These are phyloP conservation scores for Papilio glaucus DNA, from an alignment of 1,140 invertebrate species.

Conservation along the genomic window DNA sequence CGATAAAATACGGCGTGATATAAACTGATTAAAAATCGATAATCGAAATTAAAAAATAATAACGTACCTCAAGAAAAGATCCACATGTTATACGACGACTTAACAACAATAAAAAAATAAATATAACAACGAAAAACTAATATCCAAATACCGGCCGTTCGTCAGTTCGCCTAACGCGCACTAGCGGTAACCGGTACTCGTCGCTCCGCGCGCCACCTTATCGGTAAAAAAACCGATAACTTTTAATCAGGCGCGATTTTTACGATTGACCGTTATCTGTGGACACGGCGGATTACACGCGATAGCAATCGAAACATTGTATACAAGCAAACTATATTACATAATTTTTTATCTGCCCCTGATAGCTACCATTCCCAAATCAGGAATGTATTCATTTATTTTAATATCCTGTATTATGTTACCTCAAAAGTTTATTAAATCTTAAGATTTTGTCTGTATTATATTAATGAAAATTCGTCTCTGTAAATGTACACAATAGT, in stretches of 20 bases:
- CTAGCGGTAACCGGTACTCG: slow-evolving; percentile 37
- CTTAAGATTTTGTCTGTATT: too few relatives aligned
- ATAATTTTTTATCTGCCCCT: slow-evolving; percentile 43
- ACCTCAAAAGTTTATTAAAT: too few relatives aligned
- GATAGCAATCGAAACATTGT: slow-evolving; percentile 70
- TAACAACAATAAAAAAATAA: not conserved
- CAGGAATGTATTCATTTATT: slow-evolving; percentile 41
- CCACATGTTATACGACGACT: not conserved
- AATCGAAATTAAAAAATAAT: not conserved
- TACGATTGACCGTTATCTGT: slow-evolving; percentile 73
- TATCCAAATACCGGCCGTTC: slow-evolving; percentile 37
- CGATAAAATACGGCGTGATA: not conserved
- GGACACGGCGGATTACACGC: slow-evolving; percentile 77
- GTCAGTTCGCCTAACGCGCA: slow-evolving; percentile 41
- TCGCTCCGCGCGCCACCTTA: slow-evolving; percentile 45
- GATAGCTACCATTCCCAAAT: slow-evolving; percentile 45
- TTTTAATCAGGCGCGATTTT: slow-evolving; percentile 76
- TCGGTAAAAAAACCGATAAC: slow-evolving; percentile 58
- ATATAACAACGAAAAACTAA: too few relatives aligned
- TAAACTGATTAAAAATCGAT: not conserved
- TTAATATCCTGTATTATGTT: too few relatives aligned
- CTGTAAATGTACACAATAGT: too few relatives aligned
- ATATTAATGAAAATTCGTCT: too few relatives aligned
- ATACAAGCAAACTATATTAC: slow-evolving; percentile 44
- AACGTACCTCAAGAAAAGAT: not conserved